Conservation (phyloP, 2,797 vertebrate genomes). For the Otus scops region DNA sequence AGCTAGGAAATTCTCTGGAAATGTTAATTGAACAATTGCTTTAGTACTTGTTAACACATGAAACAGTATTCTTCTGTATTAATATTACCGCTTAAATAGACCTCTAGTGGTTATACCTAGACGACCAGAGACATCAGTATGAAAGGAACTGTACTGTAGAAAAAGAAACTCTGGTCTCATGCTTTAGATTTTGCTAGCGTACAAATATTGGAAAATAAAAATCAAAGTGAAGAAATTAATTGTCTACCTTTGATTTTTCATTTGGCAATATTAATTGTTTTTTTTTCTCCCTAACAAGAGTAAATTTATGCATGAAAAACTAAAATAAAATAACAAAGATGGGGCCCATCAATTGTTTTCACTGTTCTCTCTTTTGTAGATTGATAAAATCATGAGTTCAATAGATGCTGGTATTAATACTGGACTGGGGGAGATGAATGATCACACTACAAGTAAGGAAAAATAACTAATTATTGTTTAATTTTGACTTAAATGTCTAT, state of each 20-base stretch:
- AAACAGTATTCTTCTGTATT: not conserved
- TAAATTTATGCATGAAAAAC: not conserved
- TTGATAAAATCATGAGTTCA: constrained; percentile 98
- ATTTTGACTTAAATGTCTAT: not conserved
- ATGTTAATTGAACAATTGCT: not conserved
- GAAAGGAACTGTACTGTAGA: not conserved
- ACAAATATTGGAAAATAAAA: not conserved
- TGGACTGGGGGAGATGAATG: constrained; percentile 83
- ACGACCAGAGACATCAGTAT: not conserved
- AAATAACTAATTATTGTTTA: constrained; percentile 7
- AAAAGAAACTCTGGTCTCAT: not conserved
- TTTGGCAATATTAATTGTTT: not conserved
- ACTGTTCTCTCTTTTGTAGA: constrained; percentile 77
- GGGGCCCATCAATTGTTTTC: not conserved
- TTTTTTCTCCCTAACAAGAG: not conserved
- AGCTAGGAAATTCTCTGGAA: not conserved
- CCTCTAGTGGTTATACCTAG: not conserved
- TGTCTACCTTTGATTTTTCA: not conserved
- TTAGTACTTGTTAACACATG: not conserved
- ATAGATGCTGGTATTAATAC: constrained; percentile 92
- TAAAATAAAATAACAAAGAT: not conserved
- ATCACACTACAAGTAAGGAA: constrained; percentile 83
- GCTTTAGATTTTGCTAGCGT: not conserved
- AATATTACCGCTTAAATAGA: not conserved
- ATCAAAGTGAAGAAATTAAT: not conserved